These are phyloP conservation scores for Cotesia chilonis DNA, from an alignment of 1,140 invertebrate species.

Conservation along the genomic window DNA sequence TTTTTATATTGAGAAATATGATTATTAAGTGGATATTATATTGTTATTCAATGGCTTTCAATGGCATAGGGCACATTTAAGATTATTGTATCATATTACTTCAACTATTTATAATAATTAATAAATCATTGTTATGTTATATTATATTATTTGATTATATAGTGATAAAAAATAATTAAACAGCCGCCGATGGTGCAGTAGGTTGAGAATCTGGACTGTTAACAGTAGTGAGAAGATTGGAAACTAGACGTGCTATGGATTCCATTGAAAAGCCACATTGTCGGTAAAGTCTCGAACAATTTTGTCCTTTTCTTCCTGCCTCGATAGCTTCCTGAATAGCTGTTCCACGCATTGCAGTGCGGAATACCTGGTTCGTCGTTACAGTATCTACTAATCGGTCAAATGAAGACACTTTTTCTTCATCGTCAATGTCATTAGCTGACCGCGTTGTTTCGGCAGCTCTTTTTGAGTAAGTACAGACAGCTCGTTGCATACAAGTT, in stretches of 20 bases:
- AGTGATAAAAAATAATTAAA: neutral
- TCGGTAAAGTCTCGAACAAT: conserved; percentile 54
- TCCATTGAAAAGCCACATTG: conserved; percentile 61
- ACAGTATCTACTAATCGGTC: conserved; percentile 74
- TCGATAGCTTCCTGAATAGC: conserved; percentile 79
- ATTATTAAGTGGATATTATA: neutral
- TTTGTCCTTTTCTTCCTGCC: conserved; percentile 64
- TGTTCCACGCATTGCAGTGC: conserved; percentile 78
- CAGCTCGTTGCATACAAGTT: conserved; percentile 79
- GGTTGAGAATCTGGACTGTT: conserved; percentile 36
- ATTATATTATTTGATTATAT: conserved; percentile 5
- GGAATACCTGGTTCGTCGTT: conserved; percentile 75
- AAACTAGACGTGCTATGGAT: conserved; percentile 52
- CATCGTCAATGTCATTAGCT: conserved; percentile 59
- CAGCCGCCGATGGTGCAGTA: conserved; percentile 35
- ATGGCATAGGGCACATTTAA: conserved; percentile 26
- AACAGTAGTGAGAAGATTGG: conserved; percentile 47
- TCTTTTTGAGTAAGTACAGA: conserved; percentile 78
- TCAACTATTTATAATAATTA: neutral
- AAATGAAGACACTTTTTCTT: conserved; percentile 71
- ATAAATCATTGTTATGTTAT: neutral
- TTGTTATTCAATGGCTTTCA: conserved; percentile 31
- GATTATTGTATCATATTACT: conserved; percentile 7
- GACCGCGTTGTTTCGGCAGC: conserved; percentile 60
- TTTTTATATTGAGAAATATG: neutral